phyloP scores from a whole-genome alignment of 2,113 vertebrate species.

The Ctenodactylus gundi region DNA sequence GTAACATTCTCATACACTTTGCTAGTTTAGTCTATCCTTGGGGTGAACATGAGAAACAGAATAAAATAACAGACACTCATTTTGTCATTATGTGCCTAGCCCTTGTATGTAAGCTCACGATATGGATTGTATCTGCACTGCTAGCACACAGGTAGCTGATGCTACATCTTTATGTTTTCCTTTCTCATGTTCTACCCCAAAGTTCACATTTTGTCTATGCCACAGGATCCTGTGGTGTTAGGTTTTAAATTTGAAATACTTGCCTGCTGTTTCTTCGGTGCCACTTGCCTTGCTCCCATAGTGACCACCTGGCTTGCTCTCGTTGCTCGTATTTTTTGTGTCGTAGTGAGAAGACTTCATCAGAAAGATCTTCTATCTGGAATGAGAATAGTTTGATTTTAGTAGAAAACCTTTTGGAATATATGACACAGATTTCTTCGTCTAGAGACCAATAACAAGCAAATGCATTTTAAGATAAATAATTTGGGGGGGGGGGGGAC shows the following conservation, averaged over 20 bases:
- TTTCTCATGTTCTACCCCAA: not conserved
- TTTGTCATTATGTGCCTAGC: not conserved
- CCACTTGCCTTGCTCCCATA: constrained; percentile 89
- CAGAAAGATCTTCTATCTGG: constrained; percentile 87
- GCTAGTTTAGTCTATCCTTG: not conserved
- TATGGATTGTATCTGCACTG: not conserved
- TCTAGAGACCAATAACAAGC: constrained; percentile 28
- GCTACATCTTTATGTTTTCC: not conserved
- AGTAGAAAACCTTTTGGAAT: constrained; percentile 49
- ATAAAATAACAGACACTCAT: not conserved
- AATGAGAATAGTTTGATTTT: constrained; percentile 55
- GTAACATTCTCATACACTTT: not conserved
- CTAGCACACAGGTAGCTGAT: not conserved
- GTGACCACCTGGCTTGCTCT: constrained; percentile 85
- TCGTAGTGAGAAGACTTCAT: constrained; percentile 82
- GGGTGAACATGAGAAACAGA: not conserved
- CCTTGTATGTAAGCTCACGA: not conserved
- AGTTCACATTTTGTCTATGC: constrained; percentile 6
- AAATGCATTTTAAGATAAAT: constrained; percentile 21
- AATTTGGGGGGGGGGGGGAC: too few relatives aligned
- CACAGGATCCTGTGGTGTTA: not conserved
- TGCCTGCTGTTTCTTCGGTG: constrained; percentile 86
- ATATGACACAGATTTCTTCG: constrained; percentile 18
- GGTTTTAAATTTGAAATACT: constrained; percentile 62
- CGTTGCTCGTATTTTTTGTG: constrained; percentile 84